Evolutionary conservation across 2,113 vertebrate species (phyloP), one percentile per base, ranked within the genome.

Genomic region (Siniperca chuatsi): DNA sequence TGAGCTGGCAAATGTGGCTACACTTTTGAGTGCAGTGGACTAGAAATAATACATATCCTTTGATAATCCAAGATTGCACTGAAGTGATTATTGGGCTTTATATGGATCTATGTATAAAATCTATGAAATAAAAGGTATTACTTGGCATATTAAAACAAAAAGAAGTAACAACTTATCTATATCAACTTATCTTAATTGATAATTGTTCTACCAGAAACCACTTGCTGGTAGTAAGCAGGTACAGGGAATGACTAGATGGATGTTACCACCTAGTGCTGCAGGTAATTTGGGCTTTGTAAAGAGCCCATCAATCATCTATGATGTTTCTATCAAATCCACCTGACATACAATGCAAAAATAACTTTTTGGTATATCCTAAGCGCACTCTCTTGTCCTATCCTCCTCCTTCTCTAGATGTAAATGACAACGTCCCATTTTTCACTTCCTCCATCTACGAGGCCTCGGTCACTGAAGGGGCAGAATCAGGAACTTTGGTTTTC

Each of bases 391-490:
- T 16, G 50, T 50, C 8, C 29, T n/a, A 0, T 82, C 23, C 20
- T 78, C 25, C 15, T 64, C 3, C n/a, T 40, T 62, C 89, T 81
- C 65, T 85, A 98, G 97, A 98, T 89, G 97, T 98, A 65, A 98
- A 98, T 44, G 97, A 98, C 93, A 98, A 98, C 44, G 97, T 98
- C 40, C 97, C 97, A 0, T 97, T 98, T 92, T 98, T 98, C 92
- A 97, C 97, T 29, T 97, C 97, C 2, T 97, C 97, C 73, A 95
- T 97, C 91, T 98, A 98, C 29, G 97, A 98, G 91, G 96, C 97
- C 5, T 96, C 95, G 0, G 96, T 98, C 69, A 96, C 94, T 2
- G 97, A 98, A 89, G 97, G 96, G 82, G 95, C 95, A 11, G 95
- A 86, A 64, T 83, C 96, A 2, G 97, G 97, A 72, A 96, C 97